Base-by-base conservation (phyloP, 2,888 invertebrate species). In the Diloba caeruleocephala region DNA sequence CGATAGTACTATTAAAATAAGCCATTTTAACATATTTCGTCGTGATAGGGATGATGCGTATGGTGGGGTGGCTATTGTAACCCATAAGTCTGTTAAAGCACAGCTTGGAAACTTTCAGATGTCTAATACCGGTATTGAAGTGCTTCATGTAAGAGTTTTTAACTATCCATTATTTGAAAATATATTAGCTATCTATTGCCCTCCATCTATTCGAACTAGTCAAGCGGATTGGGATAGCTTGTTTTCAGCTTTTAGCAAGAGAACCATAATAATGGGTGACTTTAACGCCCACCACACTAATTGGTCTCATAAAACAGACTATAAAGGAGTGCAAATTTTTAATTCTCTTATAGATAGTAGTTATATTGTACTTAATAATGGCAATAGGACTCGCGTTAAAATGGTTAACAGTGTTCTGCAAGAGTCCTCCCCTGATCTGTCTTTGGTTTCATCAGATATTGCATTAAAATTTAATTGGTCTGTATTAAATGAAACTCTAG, bases 281-380 rank as follows among this genome's bases (percentile, higher is more conserved):
- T 13, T 31, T 31, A 31, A 31, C 12, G 31, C 10, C 12, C 31
- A 31, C 13, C 31, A 31, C 31, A 31, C 10, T 12, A 31, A 13
- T 12, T 31, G 31, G 31, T 31, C 31, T 3, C 3, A 12, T 12
- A 31, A 12, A 31, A 31, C 31, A 13, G 31, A 31, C 6, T 2
- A 6, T 3, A 10, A 12, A 10, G 31, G 31, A 6, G 12, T 3
- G 2, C 31, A 31, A 12, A 3, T 31, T 3, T 31, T 31, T 10
- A 12, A 31, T 13, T 12, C 12, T 10, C 12, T 12, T 3, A 2
- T 31, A 31, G 6, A 31, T 31, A 12, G 3, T 13, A 12, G 6
- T 31, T 13, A 10, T 12, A 31, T 31, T 2, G 2, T 12, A 1
- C 6, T 31, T 3, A 31, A 31, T 13, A 12, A 31, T 13, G 31